Evolutionary conservation across 2,113 vertebrate genomes (phyloP), one percentile per base, ranked within the genome.

Genomic region (Willisornis vidua): DNA sequence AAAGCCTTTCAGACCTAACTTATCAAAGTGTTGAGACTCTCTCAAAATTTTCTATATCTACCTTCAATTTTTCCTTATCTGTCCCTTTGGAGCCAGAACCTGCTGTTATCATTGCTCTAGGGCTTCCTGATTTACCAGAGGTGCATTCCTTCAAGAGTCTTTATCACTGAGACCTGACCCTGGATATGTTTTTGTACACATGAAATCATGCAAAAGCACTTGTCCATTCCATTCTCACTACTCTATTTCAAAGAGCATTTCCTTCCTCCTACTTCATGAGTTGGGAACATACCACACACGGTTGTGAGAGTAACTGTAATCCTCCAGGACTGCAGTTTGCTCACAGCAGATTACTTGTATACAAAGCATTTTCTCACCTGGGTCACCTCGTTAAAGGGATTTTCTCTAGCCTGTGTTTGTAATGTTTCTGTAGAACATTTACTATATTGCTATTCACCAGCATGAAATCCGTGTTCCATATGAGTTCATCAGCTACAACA

Each of bases 341-440:
- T 94, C 78, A 45, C 51, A 89, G 70, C 73, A 96, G 85, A 97
- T 94, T 93, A 92, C 87, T 97, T 91, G 87, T 87, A 93, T 96
- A 92, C 92, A 96, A 95, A 90, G 75, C 23, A 14, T 97, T 96
- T 96, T 97, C 96, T 97, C 90, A 97, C 97, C 93, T 93, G 87
- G 93, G 79, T 95, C 88, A 91, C 80, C 85, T 97, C 93, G 95
- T 96, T 94, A 94, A 95, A 96, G 84, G 90, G 89, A 96, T 93
- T 96, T 96, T 96, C 82, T 92, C 85, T 84, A 94, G 81, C 82
- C 24, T 80, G 49, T 67, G 90, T 94, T 92, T 96, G 59, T 92
- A 94, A 95, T 75, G 93, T 83, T 97, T 93, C 61, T 74, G 81
- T 92, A 92, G 93, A 97, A 94, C 94, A 93, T 96, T 96, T 95